phyloP scores from a whole-genome alignment of 2,888 invertebrate genomes.

The Rhabditoides inermis region DNA sequence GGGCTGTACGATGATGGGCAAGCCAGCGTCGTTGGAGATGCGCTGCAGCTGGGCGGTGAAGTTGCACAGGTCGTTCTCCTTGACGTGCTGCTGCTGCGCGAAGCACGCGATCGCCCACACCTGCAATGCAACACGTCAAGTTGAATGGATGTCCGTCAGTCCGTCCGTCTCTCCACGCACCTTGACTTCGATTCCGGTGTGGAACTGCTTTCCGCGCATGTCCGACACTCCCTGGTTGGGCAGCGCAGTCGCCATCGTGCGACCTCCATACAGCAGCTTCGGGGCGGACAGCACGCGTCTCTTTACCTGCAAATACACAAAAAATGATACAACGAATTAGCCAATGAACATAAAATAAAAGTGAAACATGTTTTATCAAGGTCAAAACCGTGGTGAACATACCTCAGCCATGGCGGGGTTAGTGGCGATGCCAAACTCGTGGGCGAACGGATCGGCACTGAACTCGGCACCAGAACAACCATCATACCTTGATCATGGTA shows the following conservation, averaged over 20 bases:
- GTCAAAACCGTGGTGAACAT: too few species aligned
- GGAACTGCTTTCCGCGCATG: conserved; percentile 98
- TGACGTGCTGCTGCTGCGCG: conserved; percentile 89
- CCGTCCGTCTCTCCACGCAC: too few species aligned
- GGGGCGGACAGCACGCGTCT: conserved; percentile 93
- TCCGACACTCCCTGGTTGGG: conserved; percentile 99
- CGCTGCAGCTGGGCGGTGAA: conserved; percentile 95
- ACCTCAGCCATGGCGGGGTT: conserved; percentile 98
- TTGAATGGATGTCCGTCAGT: too few species aligned
- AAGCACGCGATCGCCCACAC: conserved; percentile 99
- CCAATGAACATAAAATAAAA: too few species aligned
- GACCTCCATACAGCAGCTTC: conserved; percentile 93
- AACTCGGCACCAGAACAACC: conserved; percentile 80
- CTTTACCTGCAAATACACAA: too few species aligned
- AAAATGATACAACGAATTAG: too few species aligned
- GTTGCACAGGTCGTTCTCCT: conserved; percentile 86
- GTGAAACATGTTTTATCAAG: too few species aligned
- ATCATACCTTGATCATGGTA: conserved; percentile 82
- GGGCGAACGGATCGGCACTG: too few species aligned
- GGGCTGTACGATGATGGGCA: conserved; percentile 76
- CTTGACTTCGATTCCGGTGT: conserved; percentile 93
- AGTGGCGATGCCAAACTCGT: conserved; percentile 91
- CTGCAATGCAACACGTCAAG: too few species aligned
- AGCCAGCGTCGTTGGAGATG: conserved; percentile 97
- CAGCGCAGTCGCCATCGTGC: conserved; percentile 74